Percentiles rank a stretch among this genome's conserved stretches.
Evolutionary conservation across 1,140 invertebrate genomes (phyloP).

Genomic region (Lucilia cuprina): DNA sequence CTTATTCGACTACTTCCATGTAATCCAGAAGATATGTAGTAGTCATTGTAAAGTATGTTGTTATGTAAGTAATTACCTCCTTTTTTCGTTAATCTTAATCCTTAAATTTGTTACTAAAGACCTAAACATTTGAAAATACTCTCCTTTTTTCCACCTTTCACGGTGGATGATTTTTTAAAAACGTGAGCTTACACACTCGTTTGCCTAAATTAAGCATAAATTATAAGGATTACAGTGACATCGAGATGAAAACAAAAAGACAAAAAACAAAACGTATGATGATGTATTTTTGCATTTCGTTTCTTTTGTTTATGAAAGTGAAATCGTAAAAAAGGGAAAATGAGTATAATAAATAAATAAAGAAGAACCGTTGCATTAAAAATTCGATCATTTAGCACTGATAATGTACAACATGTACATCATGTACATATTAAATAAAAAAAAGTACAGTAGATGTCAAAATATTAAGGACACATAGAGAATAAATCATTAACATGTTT

Average conservation of each 20-base stretch:
- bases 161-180: background rate
- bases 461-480: background rate
- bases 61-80: too few relatives aligned
- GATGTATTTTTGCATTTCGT: background rate
- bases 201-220: background rate
- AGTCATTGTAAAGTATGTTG: too few relatives aligned
- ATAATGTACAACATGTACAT: background rate
- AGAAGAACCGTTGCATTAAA: background rate
- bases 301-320: background rate
- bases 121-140: too few relatives aligned
- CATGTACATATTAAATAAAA: background rate
- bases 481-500: too few relatives aligned
- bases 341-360: background rate
- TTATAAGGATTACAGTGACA: background rate
- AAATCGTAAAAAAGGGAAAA: background rate
- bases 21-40: too few relatives aligned
- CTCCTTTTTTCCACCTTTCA: too few relatives aligned
- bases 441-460: background rate
- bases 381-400: background rate
- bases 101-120: too few relatives aligned
- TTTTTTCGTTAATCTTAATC: too few relatives aligned
- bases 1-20: too few relatives aligned
- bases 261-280: background rate
- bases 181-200: background rate
- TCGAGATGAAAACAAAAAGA: background rate